Conservation (phyloP, 2,888 invertebrate species). For the Seira ritae region DNA sequence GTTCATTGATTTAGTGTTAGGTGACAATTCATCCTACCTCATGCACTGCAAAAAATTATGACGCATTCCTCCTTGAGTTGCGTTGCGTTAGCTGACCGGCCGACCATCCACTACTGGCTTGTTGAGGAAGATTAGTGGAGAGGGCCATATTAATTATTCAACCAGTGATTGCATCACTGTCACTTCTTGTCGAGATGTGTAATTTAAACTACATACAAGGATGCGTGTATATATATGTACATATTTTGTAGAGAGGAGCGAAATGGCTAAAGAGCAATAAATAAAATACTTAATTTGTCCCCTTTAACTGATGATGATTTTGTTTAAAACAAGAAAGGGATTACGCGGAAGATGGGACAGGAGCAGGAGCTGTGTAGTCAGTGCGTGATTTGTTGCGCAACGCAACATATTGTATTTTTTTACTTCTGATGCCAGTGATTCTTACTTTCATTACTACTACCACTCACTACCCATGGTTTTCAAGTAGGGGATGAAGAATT, state of each 20-base stretch:
- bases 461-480: no score
- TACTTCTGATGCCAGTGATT: not conserved
- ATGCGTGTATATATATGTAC: no score
- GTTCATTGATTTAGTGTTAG: no score
- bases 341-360: not conserved
- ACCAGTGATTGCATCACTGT: conserved; percentile 10
- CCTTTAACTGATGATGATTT: conserved; percentile 12
- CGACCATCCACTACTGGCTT: no score
- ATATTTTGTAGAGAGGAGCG: no score
- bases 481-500: no score
- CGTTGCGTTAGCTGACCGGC: no score
- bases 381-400: not conserved
- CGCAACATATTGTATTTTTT: not conserved
- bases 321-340: not conserved
- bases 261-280: conserved; percentile 7
- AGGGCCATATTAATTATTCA: not conserved
- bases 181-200: not conserved
- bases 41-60: no score
- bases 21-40: no score
- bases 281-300: conserved; percentile 12
- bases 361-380: not conserved
- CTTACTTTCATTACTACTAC: no score
- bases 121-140: conserved; percentile 14
- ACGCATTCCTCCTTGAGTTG: not conserved
- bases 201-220: not conserved